These are phyloP conservation scores for Lynx canadensis DNA, from an alignment of 2,113 vertebrate species.

Conservation along the genomic window DNA sequence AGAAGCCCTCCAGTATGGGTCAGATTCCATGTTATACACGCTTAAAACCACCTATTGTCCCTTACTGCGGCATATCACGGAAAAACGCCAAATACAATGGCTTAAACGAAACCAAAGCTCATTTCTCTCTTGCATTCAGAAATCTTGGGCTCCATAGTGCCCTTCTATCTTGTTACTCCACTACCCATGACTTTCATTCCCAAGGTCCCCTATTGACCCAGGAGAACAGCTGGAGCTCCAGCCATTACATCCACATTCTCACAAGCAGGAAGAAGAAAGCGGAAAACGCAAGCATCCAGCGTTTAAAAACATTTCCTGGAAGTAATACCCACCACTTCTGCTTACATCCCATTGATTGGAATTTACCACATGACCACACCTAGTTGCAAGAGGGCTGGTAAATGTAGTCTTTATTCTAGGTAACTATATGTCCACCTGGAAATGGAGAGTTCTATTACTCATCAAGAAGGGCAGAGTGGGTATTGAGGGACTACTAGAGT, in stretches of 20 bases:
- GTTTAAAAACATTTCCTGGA: not conserved
- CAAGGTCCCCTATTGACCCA: not conserved
- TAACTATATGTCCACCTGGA: not conserved
- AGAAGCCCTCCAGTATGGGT: not conserved
- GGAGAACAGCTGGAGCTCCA: not conserved
- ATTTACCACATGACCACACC: not conserved
- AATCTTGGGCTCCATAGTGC: not conserved
- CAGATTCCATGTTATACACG: not conserved
- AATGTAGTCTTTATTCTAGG: not conserved
- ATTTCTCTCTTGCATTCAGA: not conserved
- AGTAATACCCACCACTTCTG: not conserved
- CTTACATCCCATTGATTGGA: not conserved
- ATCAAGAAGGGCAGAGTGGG: not conserved
- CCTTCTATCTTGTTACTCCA: not conserved
- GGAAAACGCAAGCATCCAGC: not conserved
- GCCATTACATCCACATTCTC: not conserved
- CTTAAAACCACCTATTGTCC: not conserved
- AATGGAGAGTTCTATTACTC: not conserved
- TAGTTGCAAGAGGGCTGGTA: not conserved
- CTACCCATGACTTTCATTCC: not conserved
- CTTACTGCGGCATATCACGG: not conserved
- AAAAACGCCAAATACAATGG: not conserved
- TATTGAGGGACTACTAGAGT: not conserved
- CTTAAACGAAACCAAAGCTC: slow-evolving; percentile 6
- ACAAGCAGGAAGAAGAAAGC: not conserved